phyloP scores from a whole-genome alignment of 2,113 vertebrate species.

The Terrapene triunguis region DNA sequence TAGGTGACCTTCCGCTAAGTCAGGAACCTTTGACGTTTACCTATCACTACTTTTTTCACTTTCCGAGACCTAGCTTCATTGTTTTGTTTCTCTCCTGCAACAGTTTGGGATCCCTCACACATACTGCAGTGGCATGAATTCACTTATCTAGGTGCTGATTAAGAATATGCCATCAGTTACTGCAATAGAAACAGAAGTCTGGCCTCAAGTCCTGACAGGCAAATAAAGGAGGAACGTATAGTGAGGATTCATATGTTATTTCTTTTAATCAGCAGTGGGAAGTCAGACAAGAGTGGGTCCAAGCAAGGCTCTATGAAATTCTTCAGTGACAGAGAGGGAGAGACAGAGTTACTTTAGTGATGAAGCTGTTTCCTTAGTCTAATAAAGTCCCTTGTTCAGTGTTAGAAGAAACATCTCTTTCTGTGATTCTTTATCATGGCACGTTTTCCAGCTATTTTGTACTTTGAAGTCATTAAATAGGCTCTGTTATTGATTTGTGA shows the following conservation, averaged over 20 bases:
- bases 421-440: background rate
- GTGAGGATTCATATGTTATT: background rate
- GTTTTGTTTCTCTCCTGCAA: background rate
- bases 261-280: background rate
- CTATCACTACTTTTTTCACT: background rate
- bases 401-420: background rate
- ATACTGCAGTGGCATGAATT: background rate
- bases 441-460: accelerated
- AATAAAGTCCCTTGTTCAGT: background rate
- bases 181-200: background rate
- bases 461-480: accelerated
- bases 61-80: background rate
- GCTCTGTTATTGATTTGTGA: accelerated
- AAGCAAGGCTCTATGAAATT: background rate
- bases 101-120: background rate
- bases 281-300: no score
- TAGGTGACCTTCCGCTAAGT: background rate
- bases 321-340: background rate
- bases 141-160: background rate
- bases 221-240: background rate
- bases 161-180: background rate
- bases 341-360: background rate
- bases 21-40: background rate
- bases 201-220: background rate
- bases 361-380: background rate